Percentiles rank a stretch among this genome's conserved stretches.
Conservation (phyloP, 2,113 vertebrate genomes). For the Salminus brasiliensis region DNA sequence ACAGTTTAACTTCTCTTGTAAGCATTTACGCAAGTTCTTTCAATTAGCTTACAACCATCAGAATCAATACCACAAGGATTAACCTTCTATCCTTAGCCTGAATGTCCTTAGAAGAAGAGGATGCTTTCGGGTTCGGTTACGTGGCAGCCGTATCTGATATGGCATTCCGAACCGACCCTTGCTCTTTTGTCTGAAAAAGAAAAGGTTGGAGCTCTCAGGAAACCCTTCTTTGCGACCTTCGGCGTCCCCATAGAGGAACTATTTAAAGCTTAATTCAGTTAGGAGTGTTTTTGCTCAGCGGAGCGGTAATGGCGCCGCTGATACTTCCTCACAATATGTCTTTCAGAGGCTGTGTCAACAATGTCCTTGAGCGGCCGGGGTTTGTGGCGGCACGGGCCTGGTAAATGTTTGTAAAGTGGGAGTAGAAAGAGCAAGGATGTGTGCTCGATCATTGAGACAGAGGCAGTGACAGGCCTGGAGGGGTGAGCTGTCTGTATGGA, state of each 20-base stretch:
- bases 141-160: not conserved
- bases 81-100: constrained; percentile 34
- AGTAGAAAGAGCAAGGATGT: constrained; percentile 12
- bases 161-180: not conserved
- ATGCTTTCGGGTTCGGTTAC: constrained; percentile 20
- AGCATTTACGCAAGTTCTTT: constrained; percentile 31
- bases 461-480: not conserved
- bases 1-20: constrained; percentile 14
- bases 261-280: constrained; percentile 39
- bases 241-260: not conserved
- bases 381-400: not conserved
- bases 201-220: not conserved
- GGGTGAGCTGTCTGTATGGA: too few species aligned
- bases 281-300: constrained; percentile 34
- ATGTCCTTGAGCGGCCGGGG: constrained; percentile 15
- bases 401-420: constrained; percentile 19
- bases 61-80: constrained; percentile 36
- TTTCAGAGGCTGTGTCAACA: constrained; percentile 33
- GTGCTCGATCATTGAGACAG: not conserved
- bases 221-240: constrained; percentile 9
- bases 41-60: constrained; percentile 15
- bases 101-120: constrained; percentile 20
- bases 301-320: constrained; percentile 24
- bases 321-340: constrained; percentile 4
- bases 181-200: not conserved